Evolutionary conservation across 2,113 vertebrate species (phyloP).

Genomic region (Pterocles gutturalis): DNA sequence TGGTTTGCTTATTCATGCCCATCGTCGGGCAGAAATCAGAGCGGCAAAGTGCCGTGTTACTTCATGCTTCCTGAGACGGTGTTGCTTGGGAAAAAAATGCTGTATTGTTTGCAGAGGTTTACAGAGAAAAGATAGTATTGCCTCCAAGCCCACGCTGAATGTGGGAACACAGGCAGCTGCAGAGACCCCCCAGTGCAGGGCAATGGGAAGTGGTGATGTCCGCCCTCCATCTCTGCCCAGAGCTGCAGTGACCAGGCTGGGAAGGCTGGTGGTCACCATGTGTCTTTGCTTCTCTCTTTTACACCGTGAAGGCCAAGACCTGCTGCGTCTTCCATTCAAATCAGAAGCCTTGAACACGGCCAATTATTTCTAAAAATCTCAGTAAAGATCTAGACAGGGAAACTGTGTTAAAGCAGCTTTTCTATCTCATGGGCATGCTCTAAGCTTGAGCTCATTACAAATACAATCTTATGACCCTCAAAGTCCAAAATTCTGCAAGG

Average conservation of each 20-base stretch:
- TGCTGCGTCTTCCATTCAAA: background rate
- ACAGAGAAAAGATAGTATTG: background rate
- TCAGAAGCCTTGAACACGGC: background rate
- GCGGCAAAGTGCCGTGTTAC: background rate
- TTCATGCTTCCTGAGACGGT: background rate
- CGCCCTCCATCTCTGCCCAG: rapidly evolving
- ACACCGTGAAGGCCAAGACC: background rate
- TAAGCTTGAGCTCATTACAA: background rate
- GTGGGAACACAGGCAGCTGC: background rate
- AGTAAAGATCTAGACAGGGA: background rate
- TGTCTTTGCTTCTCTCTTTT: background rate
- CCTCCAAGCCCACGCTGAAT: background rate
- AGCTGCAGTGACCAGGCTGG: background rate
- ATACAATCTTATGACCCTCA: background rate
- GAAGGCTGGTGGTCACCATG: background rate
- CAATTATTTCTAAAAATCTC: background rate
- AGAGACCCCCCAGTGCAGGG: background rate
- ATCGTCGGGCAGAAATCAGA: conserved; percentile 47
- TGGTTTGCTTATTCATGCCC: conserved; percentile 55
- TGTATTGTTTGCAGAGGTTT: background rate
- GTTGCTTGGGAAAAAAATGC: background rate
- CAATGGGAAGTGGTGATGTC: background rate
- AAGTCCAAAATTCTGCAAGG: background rate
- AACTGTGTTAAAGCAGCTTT: background rate
- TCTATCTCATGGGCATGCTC: background rate